Evolutionary conservation across 2,113 vertebrate species (phyloP), one percentile per base, ranked within the genome.

Genomic region (Sceloporus tristichus): DNA sequence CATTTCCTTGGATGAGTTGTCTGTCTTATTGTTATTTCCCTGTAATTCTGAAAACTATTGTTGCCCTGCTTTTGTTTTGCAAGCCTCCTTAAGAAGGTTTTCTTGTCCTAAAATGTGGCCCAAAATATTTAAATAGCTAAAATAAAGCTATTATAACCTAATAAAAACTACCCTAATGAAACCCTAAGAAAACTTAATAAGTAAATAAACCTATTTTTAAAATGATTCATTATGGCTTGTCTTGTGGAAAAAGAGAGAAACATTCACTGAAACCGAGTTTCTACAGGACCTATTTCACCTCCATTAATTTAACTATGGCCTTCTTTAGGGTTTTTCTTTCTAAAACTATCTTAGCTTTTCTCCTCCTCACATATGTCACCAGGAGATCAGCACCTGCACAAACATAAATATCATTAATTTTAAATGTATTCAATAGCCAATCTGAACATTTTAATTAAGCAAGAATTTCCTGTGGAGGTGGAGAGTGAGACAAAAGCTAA

Each of bases 241-340:
- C 70, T 74, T 59, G 18, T 85, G 59, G 16, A 53, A 85, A 85
- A 66, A 34, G 34, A 34, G 14, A 53, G 68, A 91, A 93, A 27
- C 48, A 75, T 74, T 79, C 66, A 66, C 81, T 94, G 88, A 92
- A 84, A 92, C 91, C 83, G 74, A 54, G 82, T 92, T 91, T 91
- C 29, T 56, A 86, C 89, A 83, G 90, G 85, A 88, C 74, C 68
- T 92, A 23, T 89, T 94, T 89, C 77, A 88, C 86, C 84, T 82
- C 16, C 87, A 85, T 48, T 78, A 85, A 84, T 34, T 79, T 89
- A 78, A 88, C 89, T 62, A 23, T 86, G 87, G 40, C 85, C 91
- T 93, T 66, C 87, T 90, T 70, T 87, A 74, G 34, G 85, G 68
- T 53, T 80, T 92, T 94, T 92, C 79, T 48, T 90, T 87, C 92